A percentile compares a stretch with the other conserved stretches of the same genome.
These are phyloP conservation scores for Hirtodrosophila cameraria DNA, from an alignment of 2,888 invertebrate species.

Conservation along the genomic window DNA sequence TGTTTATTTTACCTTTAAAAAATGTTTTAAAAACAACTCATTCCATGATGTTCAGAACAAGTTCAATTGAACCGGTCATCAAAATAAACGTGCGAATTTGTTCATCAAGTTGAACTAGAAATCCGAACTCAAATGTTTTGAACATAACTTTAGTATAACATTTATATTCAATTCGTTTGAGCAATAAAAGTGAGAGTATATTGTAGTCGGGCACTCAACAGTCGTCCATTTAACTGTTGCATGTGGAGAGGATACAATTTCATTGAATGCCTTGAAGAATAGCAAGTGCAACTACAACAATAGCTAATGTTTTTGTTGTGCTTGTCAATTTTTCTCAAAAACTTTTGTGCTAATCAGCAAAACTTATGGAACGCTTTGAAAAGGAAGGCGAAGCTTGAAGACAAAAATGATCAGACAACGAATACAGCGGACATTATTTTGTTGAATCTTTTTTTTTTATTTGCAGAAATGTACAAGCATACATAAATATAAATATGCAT, in stretches of 20 bases:
- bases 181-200: constrained; percentile 5
- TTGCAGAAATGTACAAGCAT: constrained; percentile 6
- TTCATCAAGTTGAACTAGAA: no score
- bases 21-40: no score
- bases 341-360: constrained; percentile 42
- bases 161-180: no score
- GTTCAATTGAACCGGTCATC: no score
- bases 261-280: constrained; percentile 39
- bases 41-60: no score
- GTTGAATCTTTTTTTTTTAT: constrained; percentile 25
- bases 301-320: constrained; percentile 21
- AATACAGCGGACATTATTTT: constrained; percentile 4
- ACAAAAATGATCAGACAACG: neutral
- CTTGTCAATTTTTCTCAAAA: constrained; percentile 8
- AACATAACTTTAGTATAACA: no score
- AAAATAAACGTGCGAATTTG: no score
- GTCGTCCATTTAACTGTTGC: constrained; percentile 9
- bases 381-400: constrained; percentile 19
- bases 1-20: no score
- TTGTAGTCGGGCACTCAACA: neutral
- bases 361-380: constrained; percentile 7
- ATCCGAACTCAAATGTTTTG: no score
- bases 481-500: neutral
- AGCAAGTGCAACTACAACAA: constrained; percentile 40
- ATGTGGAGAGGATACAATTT: constrained; percentile 41